These are phyloP conservation scores for Auanema sp. DNA, from an alignment of 2,888 invertebrate species.

Conservation along the genomic window DNA sequence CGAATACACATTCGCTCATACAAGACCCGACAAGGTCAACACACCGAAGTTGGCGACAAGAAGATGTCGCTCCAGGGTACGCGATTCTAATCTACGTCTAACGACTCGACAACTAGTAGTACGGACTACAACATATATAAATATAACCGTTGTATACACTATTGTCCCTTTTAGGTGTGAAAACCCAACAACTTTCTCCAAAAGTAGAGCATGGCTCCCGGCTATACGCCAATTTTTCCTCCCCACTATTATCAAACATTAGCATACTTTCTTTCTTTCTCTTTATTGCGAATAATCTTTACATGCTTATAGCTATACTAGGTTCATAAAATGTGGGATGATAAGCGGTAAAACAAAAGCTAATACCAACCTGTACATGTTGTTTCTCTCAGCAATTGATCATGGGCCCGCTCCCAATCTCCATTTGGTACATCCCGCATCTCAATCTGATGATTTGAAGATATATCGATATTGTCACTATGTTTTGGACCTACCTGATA, in stretches of 20 bases:
- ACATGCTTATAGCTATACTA: not conserved
- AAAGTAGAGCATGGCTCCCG: not conserved
- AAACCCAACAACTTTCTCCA: not conserved
- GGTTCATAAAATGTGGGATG: not conserved
- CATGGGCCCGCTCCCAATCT: slow-evolving; percentile 59
- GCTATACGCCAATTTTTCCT: not conserved
- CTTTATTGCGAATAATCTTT: not conserved
- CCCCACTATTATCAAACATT: not conserved
- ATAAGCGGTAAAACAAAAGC: slow-evolving; percentile 5
- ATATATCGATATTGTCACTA: not conserved
- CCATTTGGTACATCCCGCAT: slow-evolving; percentile 55
- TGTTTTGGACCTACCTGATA: slow-evolving; percentile 45
- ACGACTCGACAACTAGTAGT: not conserved
- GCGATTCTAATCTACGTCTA: not conserved
- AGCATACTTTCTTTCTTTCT: not conserved
- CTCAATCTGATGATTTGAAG: slow-evolving; percentile 41
- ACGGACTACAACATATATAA: not conserved
- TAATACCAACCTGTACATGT: slow-evolving; percentile 51
- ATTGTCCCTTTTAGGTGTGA: too few relatives aligned
- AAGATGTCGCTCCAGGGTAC: slow-evolving; percentile 1
- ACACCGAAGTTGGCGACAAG: too few relatives aligned
- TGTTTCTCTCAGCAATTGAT: slow-evolving; percentile 56
- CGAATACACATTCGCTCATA: too few relatives aligned
- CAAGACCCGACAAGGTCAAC: too few relatives aligned
- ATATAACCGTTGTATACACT: too few relatives aligned